phyloP scores from a whole-genome alignment of 2,113 vertebrate genomes.

The Pionites leucogaster region DNA sequence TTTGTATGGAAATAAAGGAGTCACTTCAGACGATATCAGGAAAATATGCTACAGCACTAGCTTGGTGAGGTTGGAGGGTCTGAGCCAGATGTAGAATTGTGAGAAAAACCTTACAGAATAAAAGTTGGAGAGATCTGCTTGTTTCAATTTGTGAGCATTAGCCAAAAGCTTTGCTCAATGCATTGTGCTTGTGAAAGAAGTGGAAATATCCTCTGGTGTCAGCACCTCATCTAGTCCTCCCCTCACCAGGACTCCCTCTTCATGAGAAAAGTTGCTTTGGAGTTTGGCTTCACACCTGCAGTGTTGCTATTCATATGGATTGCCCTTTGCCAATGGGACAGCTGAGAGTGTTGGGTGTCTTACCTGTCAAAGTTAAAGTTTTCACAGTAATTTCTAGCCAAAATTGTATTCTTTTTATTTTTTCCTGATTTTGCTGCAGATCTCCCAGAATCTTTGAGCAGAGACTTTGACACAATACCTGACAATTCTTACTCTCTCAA shows the following conservation, averaged over 20 bases:
- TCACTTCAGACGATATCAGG: background rate
- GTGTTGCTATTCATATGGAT: background rate
- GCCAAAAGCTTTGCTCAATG: background rate
- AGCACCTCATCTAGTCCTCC: fast-evolving
- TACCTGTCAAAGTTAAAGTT: background rate
- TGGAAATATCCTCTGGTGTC: background rate
- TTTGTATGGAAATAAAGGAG: conserved; percentile 4
- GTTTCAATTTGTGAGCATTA: background rate
- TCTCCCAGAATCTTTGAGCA: background rate
- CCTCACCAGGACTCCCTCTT: background rate
- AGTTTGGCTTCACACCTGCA: background rate
- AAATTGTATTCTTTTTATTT: background rate
- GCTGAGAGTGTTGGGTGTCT: background rate
- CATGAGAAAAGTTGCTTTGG: background rate
- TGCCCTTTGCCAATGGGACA: background rate
- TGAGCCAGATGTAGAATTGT: background rate
- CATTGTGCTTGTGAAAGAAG: background rate
- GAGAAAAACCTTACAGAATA: background rate
- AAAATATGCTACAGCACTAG: background rate
- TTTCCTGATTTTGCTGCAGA: background rate
- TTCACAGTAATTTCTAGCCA: background rate
- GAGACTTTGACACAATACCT: background rate
- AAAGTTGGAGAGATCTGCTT: background rate
- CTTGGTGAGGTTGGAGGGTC: background rate
- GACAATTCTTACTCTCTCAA: background rate